These are phyloP conservation scores for Chloroclystis v-ata DNA, from an alignment of 2,888 invertebrate species.

Conservation along the genomic window DNA sequence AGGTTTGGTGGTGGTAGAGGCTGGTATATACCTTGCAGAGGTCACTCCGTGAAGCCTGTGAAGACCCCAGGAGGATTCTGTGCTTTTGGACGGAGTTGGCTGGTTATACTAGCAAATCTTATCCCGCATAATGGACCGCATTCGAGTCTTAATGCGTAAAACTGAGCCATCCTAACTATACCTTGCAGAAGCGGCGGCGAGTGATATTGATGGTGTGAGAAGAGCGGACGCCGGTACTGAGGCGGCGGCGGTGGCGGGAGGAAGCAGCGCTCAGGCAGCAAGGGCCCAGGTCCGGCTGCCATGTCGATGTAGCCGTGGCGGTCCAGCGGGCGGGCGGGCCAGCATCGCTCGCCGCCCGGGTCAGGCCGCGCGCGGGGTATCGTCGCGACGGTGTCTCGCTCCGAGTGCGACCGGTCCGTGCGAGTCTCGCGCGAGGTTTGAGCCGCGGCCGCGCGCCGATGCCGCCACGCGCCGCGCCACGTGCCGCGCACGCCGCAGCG, in stretches of 20 bases:
- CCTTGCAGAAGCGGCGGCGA: neutral
- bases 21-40: too few relatives aligned
- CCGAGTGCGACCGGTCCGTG: neutral
- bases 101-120: too few relatives aligned
- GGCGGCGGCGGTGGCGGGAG: conserved; percentile 31
- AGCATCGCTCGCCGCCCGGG: conserved; percentile 54
- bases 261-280: conserved; percentile 28
- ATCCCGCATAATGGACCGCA: too few relatives aligned
- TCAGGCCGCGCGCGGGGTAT: conserved; percentile 50
- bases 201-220: neutral
- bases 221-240: conserved; percentile 2
- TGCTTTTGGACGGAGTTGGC: too few relatives aligned
- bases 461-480: conserved; percentile 51
- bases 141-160: too few relatives aligned
- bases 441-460: conserved; percentile 60
- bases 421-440: conserved; percentile 48
- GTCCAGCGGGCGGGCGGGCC: conserved; percentile 57
- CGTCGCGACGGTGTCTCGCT: conserved; percentile 26
- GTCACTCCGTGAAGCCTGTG: too few relatives aligned
- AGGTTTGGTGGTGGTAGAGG: too few relatives aligned
- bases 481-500: conserved; percentile 58
- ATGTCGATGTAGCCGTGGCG: conserved; percentile 78
- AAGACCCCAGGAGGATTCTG: too few relatives aligned
- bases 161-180: neutral
- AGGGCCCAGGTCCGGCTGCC: conserved; percentile 43